Evolutionary conservation across 2,888 invertebrate genomes (phyloP).

Genomic region (Drosophila paramelanica): DNA sequence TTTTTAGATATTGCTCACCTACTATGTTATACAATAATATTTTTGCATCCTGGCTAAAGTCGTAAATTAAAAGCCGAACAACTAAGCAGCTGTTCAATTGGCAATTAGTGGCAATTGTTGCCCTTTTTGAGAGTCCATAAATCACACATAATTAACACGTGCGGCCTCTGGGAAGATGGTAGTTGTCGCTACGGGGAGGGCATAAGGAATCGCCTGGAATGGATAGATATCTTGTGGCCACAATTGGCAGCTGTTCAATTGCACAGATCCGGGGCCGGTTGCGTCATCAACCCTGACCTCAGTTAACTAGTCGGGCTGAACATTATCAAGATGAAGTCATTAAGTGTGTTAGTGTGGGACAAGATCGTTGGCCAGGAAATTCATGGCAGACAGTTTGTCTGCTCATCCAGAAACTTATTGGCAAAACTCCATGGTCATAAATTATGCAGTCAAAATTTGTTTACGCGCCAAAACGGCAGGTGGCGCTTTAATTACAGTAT

Average conservation of each 20-base stretch:
- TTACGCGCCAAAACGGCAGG: slow-evolving; percentile 71
- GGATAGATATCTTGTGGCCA: slow-evolving; percentile 47
- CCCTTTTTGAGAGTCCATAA: slow-evolving; percentile 41
- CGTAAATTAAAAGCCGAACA: slow-evolving; percentile 29
- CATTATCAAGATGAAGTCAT: slow-evolving; percentile 49
- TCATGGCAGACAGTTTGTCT: slow-evolving; percentile 67
- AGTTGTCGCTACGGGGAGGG: background rate
- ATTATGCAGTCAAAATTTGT: slow-evolving; percentile 80
- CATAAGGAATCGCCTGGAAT: slow-evolving; percentile 49
- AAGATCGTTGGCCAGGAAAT: slow-evolving; percentile 27
- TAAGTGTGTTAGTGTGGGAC: slow-evolving; percentile 30
- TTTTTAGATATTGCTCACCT: slow-evolving; percentile 10
- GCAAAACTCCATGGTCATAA: slow-evolving; percentile 84
- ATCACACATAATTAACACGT: slow-evolving; percentile 60
- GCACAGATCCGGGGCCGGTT: slow-evolving; percentile 49
- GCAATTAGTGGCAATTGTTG: slow-evolving; percentile 53
- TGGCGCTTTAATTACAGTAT: slow-evolving; percentile 74
- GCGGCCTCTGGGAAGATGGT: slow-evolving; percentile 9
- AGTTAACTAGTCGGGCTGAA: slow-evolving; percentile 50
- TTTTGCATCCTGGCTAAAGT: slow-evolving; percentile 8
- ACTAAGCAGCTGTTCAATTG: slow-evolving; percentile 34
- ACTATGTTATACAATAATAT: slow-evolving; percentile 17
- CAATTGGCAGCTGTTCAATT: slow-evolving; percentile 80
- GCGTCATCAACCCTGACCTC: slow-evolving; percentile 69
- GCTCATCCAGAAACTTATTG: slow-evolving; percentile 79